Percentiles rank a stretch among this genome's conserved stretches.
phyloP scores from a whole-genome alignment of 2,113 vertebrate genomes.

The Xiphophorus maculatus region DNA sequence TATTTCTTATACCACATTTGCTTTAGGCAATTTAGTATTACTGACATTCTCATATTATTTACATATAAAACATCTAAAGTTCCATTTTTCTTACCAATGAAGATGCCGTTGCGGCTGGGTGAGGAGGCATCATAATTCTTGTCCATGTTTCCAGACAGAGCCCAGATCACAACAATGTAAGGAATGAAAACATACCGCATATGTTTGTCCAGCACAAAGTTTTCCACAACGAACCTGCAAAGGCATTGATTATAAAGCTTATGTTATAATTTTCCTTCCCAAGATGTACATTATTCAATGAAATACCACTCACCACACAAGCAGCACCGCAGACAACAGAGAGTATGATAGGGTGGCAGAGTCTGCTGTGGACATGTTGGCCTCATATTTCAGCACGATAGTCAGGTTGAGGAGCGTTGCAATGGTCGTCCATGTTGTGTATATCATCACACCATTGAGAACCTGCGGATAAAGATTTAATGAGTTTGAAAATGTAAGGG shows the following conservation, averaged over 20 bases:
- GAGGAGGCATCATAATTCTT: slow-evolving; percentile 60
- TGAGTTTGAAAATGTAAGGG: neutral
- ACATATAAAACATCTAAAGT: neutral
- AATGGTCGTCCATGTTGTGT: slow-evolving; percentile 83
- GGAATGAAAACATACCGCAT: slow-evolving; percentile 57
- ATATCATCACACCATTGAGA: slow-evolving; percentile 85
- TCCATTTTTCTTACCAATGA: slow-evolving; percentile 58
- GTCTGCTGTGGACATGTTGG: slow-evolving; percentile 40
- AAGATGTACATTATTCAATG: neutral
- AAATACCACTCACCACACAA: slow-evolving; percentile 76
- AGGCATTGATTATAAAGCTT: neutral
- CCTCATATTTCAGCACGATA: slow-evolving; percentile 79
- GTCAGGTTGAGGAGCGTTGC: slow-evolving; percentile 86
- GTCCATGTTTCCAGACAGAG: slow-evolving; percentile 61
- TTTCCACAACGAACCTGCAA: slow-evolving; percentile 68
- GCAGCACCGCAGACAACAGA: slow-evolving; percentile 68
- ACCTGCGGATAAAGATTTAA: slow-evolving; percentile 71
- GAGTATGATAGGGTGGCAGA: slow-evolving; percentile 81
- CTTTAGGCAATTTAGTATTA: too few species aligned
- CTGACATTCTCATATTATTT: too few species aligned
- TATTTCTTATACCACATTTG: too few species aligned
- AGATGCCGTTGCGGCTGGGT: slow-evolving; percentile 52
- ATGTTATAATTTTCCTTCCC: too few species aligned
- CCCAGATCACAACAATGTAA: slow-evolving; percentile 71
- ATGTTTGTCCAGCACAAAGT: slow-evolving; percentile 62